A percentile compares a stretch with the other conserved stretches of the same genome.
Evolutionary conservation across 2,113 vertebrate species (phyloP).

Genomic region (Chionis minor): DNA sequence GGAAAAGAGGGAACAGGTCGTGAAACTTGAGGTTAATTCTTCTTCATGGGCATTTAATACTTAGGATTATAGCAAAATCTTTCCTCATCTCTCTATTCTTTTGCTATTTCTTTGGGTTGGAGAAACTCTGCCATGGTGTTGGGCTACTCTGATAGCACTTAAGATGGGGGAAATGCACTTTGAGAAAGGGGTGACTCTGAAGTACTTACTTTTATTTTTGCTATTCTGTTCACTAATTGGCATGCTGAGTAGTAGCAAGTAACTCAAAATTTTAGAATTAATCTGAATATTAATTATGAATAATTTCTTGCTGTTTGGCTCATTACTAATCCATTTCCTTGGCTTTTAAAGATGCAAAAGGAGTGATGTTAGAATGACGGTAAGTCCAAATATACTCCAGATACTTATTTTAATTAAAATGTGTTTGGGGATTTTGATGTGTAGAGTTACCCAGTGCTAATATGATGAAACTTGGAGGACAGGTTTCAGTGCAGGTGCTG

Average conservation of each 20-base stretch:
- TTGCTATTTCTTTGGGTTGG: background rate
- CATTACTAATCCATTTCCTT: constrained; percentile 73
- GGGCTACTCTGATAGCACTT: background rate
- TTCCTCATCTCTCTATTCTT: background rate
- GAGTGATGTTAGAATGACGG: constrained; percentile 82
- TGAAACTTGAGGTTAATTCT: background rate
- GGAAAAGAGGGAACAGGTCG: background rate
- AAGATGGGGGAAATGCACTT: background rate
- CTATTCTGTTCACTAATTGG: constrained; percentile 12
- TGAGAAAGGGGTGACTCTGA: background rate
- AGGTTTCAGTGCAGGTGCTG: background rate
- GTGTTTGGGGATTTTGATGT: background rate
- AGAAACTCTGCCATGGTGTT: background rate
- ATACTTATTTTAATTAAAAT: background rate
- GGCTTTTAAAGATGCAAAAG: constrained; percentile 81
- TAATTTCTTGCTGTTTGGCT: constrained; percentile 59
- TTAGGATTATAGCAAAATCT: background rate
- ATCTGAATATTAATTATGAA: constrained; percentile 38
- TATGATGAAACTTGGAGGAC: background rate
- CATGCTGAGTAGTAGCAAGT: constrained; percentile 17
- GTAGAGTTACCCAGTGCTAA: background rate
- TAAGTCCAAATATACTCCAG: constrained; percentile 62
- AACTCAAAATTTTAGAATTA: constrained; percentile 6
- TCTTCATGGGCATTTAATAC: background rate
- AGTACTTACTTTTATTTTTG: background rate